Conservation (phyloP, 2,113 vertebrate genomes). For the Bufo bufo region DNA sequence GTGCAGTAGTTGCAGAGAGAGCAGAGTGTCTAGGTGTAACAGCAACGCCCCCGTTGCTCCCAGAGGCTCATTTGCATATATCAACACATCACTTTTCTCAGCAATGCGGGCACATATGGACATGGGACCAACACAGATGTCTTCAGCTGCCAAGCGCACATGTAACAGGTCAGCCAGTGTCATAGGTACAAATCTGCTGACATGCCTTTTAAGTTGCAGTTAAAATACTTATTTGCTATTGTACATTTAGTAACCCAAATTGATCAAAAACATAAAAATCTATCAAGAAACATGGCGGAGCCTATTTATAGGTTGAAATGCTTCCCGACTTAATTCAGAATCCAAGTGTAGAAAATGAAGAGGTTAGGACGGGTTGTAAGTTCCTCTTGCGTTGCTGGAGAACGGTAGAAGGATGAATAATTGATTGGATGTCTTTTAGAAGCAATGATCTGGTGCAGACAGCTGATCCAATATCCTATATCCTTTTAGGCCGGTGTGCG, state of each 20-base stretch:
- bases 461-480: slow-evolving; percentile 83
- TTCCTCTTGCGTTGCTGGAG: slow-evolving; percentile 71
- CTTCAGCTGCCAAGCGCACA: too few relatives aligned
- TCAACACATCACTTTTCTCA: too few relatives aligned
- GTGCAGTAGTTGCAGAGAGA: too few relatives aligned
- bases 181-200: too few relatives aligned
- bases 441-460: slow-evolving; percentile 83
- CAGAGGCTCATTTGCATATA: too few relatives aligned
- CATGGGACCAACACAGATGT: too few relatives aligned
- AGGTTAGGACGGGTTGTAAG: slow-evolving; percentile 74
- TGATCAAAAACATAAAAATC: background rate
- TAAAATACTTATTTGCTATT: background rate
- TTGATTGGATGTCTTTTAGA: slow-evolving; percentile 86
- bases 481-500: slow-evolving; percentile 67
- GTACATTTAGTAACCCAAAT: background rate
- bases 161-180: too few relatives aligned
- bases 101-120: too few relatives aligned
- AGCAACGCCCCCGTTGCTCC: too few relatives aligned
- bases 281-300: background rate
- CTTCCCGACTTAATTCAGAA: slow-evolving; percentile 20
- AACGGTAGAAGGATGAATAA: slow-evolving; percentile 88
- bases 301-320: slow-evolving; percentile 18
- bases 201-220: too few relatives aligned
- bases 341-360: slow-evolving; percentile 53
- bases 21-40: too few relatives aligned